Evolutionary conservation across 2,113 vertebrate genomes (phyloP).

Genomic region (Natator depressus): DNA sequence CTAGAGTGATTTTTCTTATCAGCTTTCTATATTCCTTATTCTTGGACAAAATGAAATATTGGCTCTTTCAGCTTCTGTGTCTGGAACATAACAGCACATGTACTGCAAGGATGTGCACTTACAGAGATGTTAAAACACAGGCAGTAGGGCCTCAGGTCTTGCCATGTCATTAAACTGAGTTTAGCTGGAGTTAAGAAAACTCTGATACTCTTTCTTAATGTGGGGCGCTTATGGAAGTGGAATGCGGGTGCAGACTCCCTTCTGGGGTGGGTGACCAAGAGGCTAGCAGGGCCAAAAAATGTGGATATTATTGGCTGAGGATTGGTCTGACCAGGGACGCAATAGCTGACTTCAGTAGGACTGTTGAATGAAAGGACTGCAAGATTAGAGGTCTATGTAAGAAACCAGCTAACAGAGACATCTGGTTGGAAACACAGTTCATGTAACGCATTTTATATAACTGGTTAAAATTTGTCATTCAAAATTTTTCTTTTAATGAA

Average conservation of each 20-base stretch:
- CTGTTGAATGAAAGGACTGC: constrained; percentile 65
- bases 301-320: neutral
- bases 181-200: constrained; percentile 3
- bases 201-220: neutral
- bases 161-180: neutral
- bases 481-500: neutral
- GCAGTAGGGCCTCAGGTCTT: neutral
- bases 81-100: neutral
- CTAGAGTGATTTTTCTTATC: neutral
- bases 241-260: constrained; percentile 55
- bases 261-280: constrained; percentile 18
- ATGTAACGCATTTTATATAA: constrained; percentile 37
- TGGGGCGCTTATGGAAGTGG: neutral
- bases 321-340: neutral
- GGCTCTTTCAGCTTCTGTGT: neutral
- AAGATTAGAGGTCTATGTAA: constrained; percentile 60
- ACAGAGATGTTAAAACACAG: neutral
- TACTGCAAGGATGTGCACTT: neutral
- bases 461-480: constrained; percentile 47
- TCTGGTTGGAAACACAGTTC: constrained; percentile 63
- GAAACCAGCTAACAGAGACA: constrained; percentile 56
- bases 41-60: neutral
- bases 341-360: constrained; percentile 40
- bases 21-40: neutral
- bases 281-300: constrained; percentile 49